These are phyloP conservation scores for Diarsia dahlii DNA, from an alignment of 2,888 invertebrate species.

Conservation along the genomic window DNA sequence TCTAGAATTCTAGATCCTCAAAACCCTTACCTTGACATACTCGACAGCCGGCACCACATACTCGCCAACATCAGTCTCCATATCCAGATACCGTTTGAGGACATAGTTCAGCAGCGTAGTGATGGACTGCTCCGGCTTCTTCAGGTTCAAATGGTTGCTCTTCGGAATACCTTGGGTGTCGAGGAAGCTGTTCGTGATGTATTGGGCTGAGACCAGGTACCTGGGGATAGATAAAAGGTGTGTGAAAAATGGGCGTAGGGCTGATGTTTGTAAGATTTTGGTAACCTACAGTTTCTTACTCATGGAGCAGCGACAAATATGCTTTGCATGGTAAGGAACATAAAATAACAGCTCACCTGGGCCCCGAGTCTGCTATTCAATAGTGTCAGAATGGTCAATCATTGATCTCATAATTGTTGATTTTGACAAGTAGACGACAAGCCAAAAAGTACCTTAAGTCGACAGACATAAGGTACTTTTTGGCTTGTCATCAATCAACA, in stretches of 20 bases:
- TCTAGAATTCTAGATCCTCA: no score
- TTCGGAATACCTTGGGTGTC: constrained; percentile 94
- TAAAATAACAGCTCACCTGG: no score
- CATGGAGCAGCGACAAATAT: neutral
- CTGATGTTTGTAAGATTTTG: neutral
- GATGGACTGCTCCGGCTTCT: constrained; percentile 93
- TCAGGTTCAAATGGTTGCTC: constrained; percentile 92
- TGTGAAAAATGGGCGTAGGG: neutral
- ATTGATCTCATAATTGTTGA: no score
- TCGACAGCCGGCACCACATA: constrained; percentile 94
- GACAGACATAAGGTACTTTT: no score
- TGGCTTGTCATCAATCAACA: no score
- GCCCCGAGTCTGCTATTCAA: no score
- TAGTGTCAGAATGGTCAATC: no score
- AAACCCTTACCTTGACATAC: constrained; percentile 91
- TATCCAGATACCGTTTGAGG: constrained; percentile 93
- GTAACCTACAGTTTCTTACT: neutral
- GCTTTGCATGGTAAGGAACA: neutral
- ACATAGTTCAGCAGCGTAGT: constrained; percentile 93
- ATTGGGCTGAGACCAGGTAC: constrained; percentile 93
- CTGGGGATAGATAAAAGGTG: constrained; percentile 78
- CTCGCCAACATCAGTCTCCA: constrained; percentile 93
- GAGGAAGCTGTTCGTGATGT: constrained; percentile 94
- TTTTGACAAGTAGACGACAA: no score
- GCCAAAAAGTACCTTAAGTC: no score